phyloP scores from a whole-genome alignment of 2,113 vertebrate genomes.

The Pontoporia blainvillei region DNA sequence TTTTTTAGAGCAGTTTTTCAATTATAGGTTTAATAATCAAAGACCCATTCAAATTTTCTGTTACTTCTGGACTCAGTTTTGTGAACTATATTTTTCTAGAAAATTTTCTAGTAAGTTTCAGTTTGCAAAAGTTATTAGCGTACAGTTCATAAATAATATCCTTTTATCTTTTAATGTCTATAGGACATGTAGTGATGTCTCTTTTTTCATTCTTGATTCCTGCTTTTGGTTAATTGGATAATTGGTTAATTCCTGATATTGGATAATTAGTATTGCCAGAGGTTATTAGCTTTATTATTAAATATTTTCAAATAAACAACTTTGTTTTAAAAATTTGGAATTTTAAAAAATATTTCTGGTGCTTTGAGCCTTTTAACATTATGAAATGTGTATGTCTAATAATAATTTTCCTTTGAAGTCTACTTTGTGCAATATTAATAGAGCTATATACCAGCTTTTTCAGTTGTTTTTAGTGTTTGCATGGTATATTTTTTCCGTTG shows the following conservation, averaged over 20 bases:
- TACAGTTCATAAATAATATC: neutral
- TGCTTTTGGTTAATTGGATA: neutral
- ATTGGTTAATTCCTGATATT: neutral
- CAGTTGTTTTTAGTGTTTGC: neutral
- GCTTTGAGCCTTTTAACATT: neutral
- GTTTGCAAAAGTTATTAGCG: neutral
- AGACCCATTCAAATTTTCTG: neutral
- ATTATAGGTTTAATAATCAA: neutral
- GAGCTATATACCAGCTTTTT: neutral
- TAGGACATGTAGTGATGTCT: neutral
- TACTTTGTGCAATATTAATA: neutral
- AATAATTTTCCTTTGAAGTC: neutral
- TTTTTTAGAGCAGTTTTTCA: neutral
- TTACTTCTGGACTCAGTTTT: neutral
- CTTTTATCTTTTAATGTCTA: neutral
- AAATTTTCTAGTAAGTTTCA: neutral
- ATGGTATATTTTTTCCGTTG: neutral
- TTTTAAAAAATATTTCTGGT: neutral
- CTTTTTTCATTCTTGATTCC: neutral
- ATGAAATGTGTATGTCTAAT: neutral
- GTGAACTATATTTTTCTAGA: neutral
- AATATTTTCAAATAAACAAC: neutral
- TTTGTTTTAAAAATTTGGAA: neutral
- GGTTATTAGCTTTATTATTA: neutral
- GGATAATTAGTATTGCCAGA: neutral